Evolutionary conservation across 35 echinoderm and acorn worm species (phyloP), one percentile per base, ranked within the genome.

Genomic region (Ophiothrix spiculata): DNA sequence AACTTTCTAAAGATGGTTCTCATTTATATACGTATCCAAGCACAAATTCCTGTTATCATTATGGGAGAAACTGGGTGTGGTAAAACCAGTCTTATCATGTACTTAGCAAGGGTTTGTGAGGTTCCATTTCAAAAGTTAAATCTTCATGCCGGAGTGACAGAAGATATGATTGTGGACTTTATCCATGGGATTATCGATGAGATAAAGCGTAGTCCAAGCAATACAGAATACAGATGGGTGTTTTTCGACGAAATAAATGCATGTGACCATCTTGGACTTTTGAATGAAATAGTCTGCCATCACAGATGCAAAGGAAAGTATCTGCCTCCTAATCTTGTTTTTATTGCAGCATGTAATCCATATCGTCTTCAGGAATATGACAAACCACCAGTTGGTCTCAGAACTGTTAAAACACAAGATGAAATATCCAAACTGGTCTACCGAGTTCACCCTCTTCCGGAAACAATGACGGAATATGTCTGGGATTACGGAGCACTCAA

Each of bases 31-130:
- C 16, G 81, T 32, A 46, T 83, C 29, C 45, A 83, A 46, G 38
- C 81, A 56, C 81, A 40, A 31, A 46, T 83, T 40, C 81, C 81
- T 19, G 81, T 83, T 29, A 40, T 83, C 81, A 83, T 83, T 33
- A 83, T 83, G 81, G 81, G 81, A 54, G 81, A 83, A 60, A 83
- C 81, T 42, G 81, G 81, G 60, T 83, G 81, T 56, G 81, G 81
- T 25, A 83, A 83, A 46, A 83, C 81, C 19, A 83, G 39, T 56
- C 54, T 83, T n/a, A n/a, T n/a, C n/a, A n/a, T n/a, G n/a, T n/a
- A n/a, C n/a, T n/a, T n/a, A n/a, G n/a, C n/a, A n/a, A n/a, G n/a
- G n/a, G n/a, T n/a, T n/a, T n/a, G n/a, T n/a, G n/a, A n/a, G n/a
- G n/a, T n/a, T n/a, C n/a, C 1, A 83, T 83, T 31, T 54, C 81